These are phyloP conservation scores for Dynastes maya DNA, from an alignment of 2,888 invertebrate genomes.

Conservation along the genomic window DNA sequence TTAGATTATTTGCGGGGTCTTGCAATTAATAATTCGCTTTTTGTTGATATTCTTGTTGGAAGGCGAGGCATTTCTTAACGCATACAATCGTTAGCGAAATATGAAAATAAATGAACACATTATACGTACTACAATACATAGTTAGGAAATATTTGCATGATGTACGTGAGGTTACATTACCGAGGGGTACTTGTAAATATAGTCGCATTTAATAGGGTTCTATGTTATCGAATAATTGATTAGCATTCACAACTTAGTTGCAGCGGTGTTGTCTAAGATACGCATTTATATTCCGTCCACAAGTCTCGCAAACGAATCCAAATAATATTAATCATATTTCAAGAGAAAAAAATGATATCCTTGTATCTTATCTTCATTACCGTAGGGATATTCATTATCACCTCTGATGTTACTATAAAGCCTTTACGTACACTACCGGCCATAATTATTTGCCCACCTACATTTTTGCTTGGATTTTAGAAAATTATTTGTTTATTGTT, in stretches of 20 bases:
- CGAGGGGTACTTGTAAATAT: not conserved
- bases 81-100: constrained; percentile 21
- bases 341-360: too few relatives aligned
- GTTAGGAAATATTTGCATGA: constrained; percentile 29
- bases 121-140: constrained; percentile 34
- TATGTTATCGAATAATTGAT: constrained; percentile 15
- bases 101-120: constrained; percentile 42
- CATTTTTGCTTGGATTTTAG: too few relatives aligned
- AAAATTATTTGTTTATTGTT: too few relatives aligned
- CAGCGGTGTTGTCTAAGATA: constrained; percentile 14
- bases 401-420: too few relatives aligned
- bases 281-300: not conserved
- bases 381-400: too few relatives aligned
- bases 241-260: not conserved
- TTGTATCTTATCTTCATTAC: too few relatives aligned
- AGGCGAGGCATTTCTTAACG: not conserved
- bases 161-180: not conserved
- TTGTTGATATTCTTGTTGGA: constrained; percentile 6
- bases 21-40: constrained; percentile 33
- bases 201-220: constrained; percentile 6
- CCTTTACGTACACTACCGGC: too few relatives aligned
- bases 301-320: not conserved
- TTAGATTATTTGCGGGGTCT: not conserved
- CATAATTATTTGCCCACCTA: too few relatives aligned
- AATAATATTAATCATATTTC: too few relatives aligned